Evolutionary conservation across 2,113 vertebrate species (phyloP), one percentile per base, ranked within the genome.

Genomic region (Lophura nycthemera): DNA sequence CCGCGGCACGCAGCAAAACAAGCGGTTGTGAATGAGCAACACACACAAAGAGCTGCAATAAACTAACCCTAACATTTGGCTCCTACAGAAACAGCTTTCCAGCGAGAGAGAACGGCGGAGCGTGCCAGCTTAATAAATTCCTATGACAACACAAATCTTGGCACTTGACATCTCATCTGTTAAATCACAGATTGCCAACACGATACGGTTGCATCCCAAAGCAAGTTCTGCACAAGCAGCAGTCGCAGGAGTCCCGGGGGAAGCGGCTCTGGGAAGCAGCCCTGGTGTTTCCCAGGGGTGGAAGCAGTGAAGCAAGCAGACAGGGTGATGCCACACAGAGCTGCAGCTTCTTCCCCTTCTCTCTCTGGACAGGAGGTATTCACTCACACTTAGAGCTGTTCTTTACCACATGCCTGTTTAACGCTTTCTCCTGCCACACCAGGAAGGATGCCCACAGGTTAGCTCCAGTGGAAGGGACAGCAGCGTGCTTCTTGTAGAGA

Each of bases 71-170:
- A 91, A 93, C 86, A 70, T 79, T 83, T 92, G 90, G 80, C 92
- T 96, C 73, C 17, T 7, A 67, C 70, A 21, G 48, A 45, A 92
- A 87, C 94, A 91, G 91, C 84, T 93, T 90, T 89, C 81, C 81
- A 91, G 79, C 3, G 14, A 93, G 85, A 66, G 84, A 70, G 69
- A 83, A 61, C 69, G 92, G 72, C 30, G 4, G 22, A 74, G 79
- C 69, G 40, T 91, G 88, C 79, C 88, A 96, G 85, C 91, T 91
- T 86, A 70, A 92, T 79, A 90, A 64, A 91, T 91, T 88, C 70
- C 91, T 93, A 86, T 78, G 91, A 95, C 88, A 91, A 95, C 89
- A 95, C 24, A 71, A 67, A 95, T 86, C 57, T 92, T 84, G 88
- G 85, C 95, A 95, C 85, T 81, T 92, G 89, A 88, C 91, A 95